Conservation (phyloP, 2,113 vertebrate genomes). For the Ibidorhyncha struthersii region DNA sequence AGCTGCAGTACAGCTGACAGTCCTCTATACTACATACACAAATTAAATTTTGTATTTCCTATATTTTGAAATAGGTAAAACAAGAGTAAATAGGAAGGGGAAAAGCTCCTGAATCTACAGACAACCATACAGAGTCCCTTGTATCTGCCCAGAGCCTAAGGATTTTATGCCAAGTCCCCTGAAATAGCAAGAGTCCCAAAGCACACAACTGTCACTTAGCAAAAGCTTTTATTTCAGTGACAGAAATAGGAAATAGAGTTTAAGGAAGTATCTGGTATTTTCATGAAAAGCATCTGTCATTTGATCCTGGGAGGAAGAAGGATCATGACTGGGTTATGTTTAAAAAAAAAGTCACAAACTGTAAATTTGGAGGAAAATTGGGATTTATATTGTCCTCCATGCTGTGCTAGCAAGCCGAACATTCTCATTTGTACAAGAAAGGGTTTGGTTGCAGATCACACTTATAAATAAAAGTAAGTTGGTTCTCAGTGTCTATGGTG, state of each 20-base stretch:
- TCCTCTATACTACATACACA: not conserved
- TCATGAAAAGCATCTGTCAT: not conserved
- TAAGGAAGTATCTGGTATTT: not conserved
- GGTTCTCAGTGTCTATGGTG: not conserved
- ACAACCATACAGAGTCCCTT: not conserved
- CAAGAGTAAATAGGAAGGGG: not conserved
- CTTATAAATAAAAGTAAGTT: not conserved
- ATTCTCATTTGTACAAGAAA: not conserved
- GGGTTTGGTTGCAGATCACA: not conserved
- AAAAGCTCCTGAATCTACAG: not conserved
- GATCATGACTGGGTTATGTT: not conserved
- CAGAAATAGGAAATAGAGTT: not conserved
- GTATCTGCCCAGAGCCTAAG: not conserved
- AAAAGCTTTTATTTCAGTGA: not conserved
- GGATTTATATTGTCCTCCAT: not conserved
- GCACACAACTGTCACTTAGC: not conserved
- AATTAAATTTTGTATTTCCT: not conserved
- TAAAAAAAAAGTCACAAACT: not conserved
- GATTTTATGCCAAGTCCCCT: not conserved
- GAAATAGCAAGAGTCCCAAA: not conserved
- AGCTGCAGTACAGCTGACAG: not conserved
- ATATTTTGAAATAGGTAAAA: not conserved
- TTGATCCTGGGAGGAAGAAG: not conserved
- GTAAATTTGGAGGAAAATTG: not conserved
- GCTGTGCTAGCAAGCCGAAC: not conserved